phyloP scores from a whole-genome alignment of 2,888 invertebrate species.

The Ochropleura leucogaster region DNA sequence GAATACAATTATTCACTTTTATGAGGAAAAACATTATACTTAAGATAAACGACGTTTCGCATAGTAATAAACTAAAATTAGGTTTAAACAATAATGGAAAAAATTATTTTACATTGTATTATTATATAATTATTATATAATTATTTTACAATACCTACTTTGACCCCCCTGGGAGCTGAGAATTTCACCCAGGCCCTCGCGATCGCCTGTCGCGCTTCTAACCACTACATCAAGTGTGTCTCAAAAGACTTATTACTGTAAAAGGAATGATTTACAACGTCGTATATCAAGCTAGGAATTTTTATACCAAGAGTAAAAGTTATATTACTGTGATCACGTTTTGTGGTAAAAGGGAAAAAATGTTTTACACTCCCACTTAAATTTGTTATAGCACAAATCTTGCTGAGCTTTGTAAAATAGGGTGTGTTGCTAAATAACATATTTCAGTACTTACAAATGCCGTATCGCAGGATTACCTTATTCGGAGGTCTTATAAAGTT shows the following conservation, averaged over 20 bases:
- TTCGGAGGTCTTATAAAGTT: not conserved
- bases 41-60: too few relatives aligned
- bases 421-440: constrained; percentile 12
- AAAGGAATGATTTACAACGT: constrained; percentile 67
- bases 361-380: constrained; percentile 56
- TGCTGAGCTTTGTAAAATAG: constrained; percentile 29
- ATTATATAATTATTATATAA: too few relatives aligned
- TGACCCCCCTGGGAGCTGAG: not conserved
- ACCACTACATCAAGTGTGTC: constrained; percentile 22
- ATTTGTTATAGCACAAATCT: constrained; percentile 46
- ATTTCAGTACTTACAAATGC: constrained; percentile 4
- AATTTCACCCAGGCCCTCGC: not conserved
- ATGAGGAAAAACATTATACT: too few relatives aligned
- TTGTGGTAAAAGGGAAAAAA: constrained; percentile 59
- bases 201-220: not conserved
- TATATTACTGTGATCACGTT: constrained; percentile 60
- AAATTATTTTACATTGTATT: too few relatives aligned
- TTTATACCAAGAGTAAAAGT: constrained; percentile 52
- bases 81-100: too few relatives aligned
- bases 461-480: not conserved
- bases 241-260: constrained; percentile 54
- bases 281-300: constrained; percentile 64
- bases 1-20: too few relatives aligned
- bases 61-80: too few relatives aligned
- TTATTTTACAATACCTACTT: not conserved